Base-by-base conservation (phyloP, 2,797 vertebrate species). In the Acanthurus leucopareius region DNA sequence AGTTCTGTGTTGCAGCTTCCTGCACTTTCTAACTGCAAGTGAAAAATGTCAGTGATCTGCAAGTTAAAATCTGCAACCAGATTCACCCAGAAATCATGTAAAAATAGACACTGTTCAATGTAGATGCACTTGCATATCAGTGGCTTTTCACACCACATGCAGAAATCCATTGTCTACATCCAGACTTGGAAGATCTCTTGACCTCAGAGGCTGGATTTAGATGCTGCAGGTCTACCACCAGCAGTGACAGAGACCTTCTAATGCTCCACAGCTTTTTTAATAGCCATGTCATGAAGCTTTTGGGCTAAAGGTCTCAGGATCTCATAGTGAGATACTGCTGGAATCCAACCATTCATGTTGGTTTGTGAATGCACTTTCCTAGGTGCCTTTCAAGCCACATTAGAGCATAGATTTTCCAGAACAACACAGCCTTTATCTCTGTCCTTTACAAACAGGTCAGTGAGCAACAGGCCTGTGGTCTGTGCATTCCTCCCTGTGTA, bases 381-480 rank as follows among this genome's bases (percentile, higher is more conserved):
- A 81, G 76, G 84, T 83, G 20, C 25, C 56, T 86, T 76, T 82
- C 48, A 70, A 84, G 67, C 73, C 79, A 85, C 85, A 86, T 88
- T 80, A 89, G 69, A 88, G 83, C 45, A 19, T 47, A 49, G 74
- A 69, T 74, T 83, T 86, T 86, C 76, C 53, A 56, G 67, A 83
- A 79, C 72, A 88, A 62, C 76, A 47, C 64, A 49, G 64, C 86
- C 88, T 89, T 92, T 70, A 89, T 87, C 82, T 89, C 71, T 75
- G 69, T 69, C 71, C 58, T 80, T 82, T 45, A 67, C 71, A 35
- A 35, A 35, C 32, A 6, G 32, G 32, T 73, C 79, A 89, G 60
- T 71, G 72, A 78, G 77, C 80, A 79, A 73, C 75, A 77, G 54
- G 35, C 63, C 73, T 35, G 32, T 69, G 47, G 61, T 77, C 70